Base-by-base conservation (phyloP, 2,888 invertebrate species). In the Drosophila kanekoi region DNA sequence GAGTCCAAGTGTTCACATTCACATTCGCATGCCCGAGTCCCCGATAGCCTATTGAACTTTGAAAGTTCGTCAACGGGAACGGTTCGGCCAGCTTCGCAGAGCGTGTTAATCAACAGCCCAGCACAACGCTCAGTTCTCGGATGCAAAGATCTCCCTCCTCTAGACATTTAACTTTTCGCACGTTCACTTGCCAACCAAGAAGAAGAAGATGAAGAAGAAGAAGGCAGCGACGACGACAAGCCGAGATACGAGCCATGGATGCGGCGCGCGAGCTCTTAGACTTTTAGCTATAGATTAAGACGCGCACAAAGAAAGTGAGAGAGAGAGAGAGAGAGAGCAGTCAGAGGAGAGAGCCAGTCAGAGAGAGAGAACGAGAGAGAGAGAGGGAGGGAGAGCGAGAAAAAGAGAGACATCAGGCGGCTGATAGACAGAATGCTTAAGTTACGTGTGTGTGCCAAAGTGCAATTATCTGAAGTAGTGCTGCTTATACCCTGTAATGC, bases 11-110 rank as follows among this genome's bases (percentile, higher is more conserved):
- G 49, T 67, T 60, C 64, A n/a, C 28, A 70, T 68, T 63, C 49
- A 37, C 44, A 69, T 60, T 62, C 59, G 61, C 62, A 66, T 61
- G 23, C 58, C 37, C 49, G 20, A 37, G 47, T 41, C 45, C 3
- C 33, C 66, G 88, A 81, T 77, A 87, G 65, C 88, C 82, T 85
- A 80, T 87, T 87, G 88, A 83, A 77, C 86, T 68, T 73, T 49
- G 72, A 70, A 75, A 73, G 72, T 80, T 74, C 82, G 79, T 68
- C 76, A 76, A 76, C 65, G 72, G 61, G 49, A 52, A 71, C 47
- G 58, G 16, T 44, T 44, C 47, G 49, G 32, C 10, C 23, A 66
- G 81, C 44, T 44, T 44, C 48, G 48, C 47, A 47, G 69, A 82
- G 86, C 80, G 76, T 72, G 83, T 72, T 83, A 87, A 83, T 85